Evolutionary conservation across 1,140 invertebrate genomes (phyloP).

Genomic region (Octopus sinensis): DNA sequence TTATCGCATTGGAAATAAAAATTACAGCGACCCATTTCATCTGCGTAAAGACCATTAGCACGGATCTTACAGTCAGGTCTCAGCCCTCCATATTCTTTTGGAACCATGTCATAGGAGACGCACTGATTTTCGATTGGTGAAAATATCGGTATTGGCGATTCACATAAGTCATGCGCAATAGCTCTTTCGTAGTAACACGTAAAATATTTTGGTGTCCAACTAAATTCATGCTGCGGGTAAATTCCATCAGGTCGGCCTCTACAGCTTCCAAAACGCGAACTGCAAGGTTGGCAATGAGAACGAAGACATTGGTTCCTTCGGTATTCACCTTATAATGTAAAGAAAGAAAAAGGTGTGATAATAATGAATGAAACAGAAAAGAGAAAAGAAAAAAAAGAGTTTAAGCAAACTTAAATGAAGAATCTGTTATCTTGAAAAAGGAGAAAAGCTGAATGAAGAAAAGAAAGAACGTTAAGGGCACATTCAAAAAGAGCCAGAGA

Average conservation of each 20-base stretch:
- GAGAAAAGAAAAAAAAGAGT: not conserved
- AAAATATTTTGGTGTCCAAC: slow-evolving; percentile 33
- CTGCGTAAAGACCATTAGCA: slow-evolving; percentile 29
- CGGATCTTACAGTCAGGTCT: slow-evolving; percentile 20
- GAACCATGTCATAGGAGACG: slow-evolving; percentile 18
- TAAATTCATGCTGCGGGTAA: slow-evolving; percentile 29
- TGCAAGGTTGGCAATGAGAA: slow-evolving; percentile 32
- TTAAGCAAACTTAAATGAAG: not conserved
- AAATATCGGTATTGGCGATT: slow-evolving; percentile 24
- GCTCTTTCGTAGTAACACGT: slow-evolving; percentile 36
- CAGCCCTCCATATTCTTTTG: slow-evolving; percentile 24
- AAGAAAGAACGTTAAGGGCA: no score
- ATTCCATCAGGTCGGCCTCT: slow-evolving; percentile 31
- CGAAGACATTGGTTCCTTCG: slow-evolving; percentile 29
- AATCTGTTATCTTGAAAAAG: no score
- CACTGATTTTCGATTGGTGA: slow-evolving; percentile 23
- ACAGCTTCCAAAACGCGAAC: slow-evolving; percentile 34
- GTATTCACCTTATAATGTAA: slow-evolving; percentile 35
- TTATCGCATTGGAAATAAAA: slow-evolving; percentile 32
- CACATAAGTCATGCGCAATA: slow-evolving; percentile 20
- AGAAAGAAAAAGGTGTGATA: not conserved
- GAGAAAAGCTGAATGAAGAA: no score
- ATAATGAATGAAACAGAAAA: not conserved
- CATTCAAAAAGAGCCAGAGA: no score
- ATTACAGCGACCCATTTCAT: slow-evolving; percentile 35